Evolutionary conservation across 2,797 vertebrate species (phyloP).

Genomic region (Takifugu ocellatus): DNA sequence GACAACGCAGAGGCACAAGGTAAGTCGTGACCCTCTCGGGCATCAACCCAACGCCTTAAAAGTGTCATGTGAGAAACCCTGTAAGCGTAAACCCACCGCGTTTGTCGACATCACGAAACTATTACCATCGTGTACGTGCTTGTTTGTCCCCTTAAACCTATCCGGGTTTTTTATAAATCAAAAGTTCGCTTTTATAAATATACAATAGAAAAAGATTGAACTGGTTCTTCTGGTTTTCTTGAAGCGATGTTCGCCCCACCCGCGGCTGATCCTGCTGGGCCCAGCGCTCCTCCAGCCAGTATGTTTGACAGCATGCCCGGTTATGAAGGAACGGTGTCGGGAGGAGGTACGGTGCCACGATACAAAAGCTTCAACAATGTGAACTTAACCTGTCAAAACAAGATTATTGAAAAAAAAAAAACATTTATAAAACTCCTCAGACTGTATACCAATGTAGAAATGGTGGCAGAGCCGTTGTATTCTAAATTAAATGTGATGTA

Average conservation of each 20-base stretch:
- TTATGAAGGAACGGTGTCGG: conserved; percentile 73
- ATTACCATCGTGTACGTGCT: neutral
- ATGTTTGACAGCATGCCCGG: conserved; percentile 77
- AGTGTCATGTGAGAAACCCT: too few species aligned
- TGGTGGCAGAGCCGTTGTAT: neutral
- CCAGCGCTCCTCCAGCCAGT: conserved; percentile 71
- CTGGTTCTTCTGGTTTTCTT: conserved; percentile 59
- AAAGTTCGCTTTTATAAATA: neutral
- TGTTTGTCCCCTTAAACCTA: neutral
- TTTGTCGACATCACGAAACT: too few species aligned
- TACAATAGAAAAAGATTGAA: conserved; percentile 17
- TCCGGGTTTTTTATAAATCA: neutral
- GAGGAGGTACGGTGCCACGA: conserved; percentile 58
- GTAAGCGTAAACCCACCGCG: too few species aligned
- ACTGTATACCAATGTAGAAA: neutral
- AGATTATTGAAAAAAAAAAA: neutral
- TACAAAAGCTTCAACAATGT: neutral
- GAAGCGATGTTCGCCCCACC: conserved; percentile 68
- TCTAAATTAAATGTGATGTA: neutral
- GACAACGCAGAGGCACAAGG: conserved; percentile 21
- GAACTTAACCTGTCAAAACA: too few species aligned
- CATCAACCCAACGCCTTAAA: neutral
- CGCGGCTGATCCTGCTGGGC: conserved; percentile 10
- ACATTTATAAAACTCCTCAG: neutral
- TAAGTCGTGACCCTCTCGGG: conserved; percentile 24